phyloP scores from a whole-genome alignment of 2,888 invertebrate genomes.

The Platerodrilus igneus region DNA sequence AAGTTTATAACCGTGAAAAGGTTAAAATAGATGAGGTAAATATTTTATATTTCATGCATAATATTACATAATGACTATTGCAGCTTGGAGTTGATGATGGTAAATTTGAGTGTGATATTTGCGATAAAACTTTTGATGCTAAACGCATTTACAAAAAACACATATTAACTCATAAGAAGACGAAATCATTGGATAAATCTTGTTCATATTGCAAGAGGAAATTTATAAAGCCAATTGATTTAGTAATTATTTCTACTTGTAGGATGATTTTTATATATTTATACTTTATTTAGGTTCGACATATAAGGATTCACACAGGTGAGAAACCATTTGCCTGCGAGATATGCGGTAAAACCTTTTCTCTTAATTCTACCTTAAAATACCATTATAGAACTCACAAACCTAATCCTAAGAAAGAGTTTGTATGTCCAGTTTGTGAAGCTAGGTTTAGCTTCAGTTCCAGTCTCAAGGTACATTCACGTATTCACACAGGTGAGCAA shows the following conservation, averaged over 20 bases:
- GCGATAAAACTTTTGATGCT: conserved; percentile 19
- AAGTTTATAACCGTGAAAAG: not conserved
- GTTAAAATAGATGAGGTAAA: conserved; percentile 4
- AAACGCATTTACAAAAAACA: conserved; percentile 19
- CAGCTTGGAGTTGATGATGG: not conserved
- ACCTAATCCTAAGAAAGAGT: conserved; percentile 51
- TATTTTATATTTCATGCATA: not conserved
- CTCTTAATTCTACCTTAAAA: conserved; percentile 62
- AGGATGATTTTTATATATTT: not conserved
- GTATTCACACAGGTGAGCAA: conserved; percentile 55
- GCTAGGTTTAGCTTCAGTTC: conserved; percentile 61
- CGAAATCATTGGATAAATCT: conserved; percentile 44
- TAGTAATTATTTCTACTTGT: conserved; percentile 38
- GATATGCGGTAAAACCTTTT: conserved; percentile 54
- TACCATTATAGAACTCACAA: conserved; percentile 58
- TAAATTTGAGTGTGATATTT: conserved; percentile 17
- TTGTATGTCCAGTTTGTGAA: conserved; percentile 59
- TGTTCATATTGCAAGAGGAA: conserved; percentile 59
- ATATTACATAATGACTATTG: not conserved
- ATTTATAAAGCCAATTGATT: conserved; percentile 65
- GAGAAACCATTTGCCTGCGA: conserved; percentile 61
- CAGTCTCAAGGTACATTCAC: conserved; percentile 63
- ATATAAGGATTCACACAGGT: conserved; percentile 63
- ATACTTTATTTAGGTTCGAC: conserved; percentile 54
- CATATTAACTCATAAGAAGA: conserved; percentile 33